Conservation (phyloP, 1,140 invertebrate genomes). For the Drosophila trapezifrons region DNA sequence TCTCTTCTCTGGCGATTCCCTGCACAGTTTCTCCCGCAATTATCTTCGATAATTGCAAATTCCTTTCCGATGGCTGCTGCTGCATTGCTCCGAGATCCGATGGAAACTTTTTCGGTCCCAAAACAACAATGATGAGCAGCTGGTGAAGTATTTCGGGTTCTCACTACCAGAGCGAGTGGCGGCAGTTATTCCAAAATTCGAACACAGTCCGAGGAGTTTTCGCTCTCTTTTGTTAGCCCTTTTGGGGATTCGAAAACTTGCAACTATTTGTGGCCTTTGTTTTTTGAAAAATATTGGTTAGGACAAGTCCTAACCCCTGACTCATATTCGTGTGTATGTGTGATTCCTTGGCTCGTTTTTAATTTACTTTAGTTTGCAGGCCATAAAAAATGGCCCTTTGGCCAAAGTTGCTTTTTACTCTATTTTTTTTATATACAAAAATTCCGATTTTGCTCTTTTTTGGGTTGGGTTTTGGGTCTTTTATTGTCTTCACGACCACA, state of each 20-base stretch:
- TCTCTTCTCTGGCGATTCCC: neutral
- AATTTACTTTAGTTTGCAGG: slow-evolving; percentile 53
- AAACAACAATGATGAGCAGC: slow-evolving; percentile 71
- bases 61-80: slow-evolving; percentile 40
- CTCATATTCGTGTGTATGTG: slow-evolving; percentile 39
- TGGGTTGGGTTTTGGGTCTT: slow-evolving; percentile 50
- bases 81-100: slow-evolving; percentile 14
- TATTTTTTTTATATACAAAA: slow-evolving; percentile 57
- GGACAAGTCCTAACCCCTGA: slow-evolving; percentile 6
- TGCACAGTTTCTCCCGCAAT: slow-evolving; percentile 33
- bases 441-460: slow-evolving; percentile 72
- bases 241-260: slow-evolving; percentile 35
- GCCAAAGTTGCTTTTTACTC: slow-evolving; percentile 24
- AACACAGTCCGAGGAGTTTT: slow-evolving; percentile 14
- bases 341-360: slow-evolving; percentile 33
- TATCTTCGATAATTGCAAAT: slow-evolving; percentile 71
- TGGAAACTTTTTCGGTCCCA: slow-evolving; percentile 25
- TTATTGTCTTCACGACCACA: slow-evolving; percentile 79
- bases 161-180: slow-evolving; percentile 48
- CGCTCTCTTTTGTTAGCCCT: slow-evolving; percentile 1
- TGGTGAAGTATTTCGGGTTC: slow-evolving; percentile 68
- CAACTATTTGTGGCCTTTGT: slow-evolving; percentile 62
- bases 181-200: slow-evolving; percentile 41
- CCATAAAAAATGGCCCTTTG: slow-evolving; percentile 56
- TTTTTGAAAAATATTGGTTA: slow-evolving; percentile 51